A percentile compares a stretch with the other conserved stretches of the same genome.
phyloP scores from a whole-genome alignment of 2,113 vertebrate species.

The Serranochromis macrocephalus region DNA sequence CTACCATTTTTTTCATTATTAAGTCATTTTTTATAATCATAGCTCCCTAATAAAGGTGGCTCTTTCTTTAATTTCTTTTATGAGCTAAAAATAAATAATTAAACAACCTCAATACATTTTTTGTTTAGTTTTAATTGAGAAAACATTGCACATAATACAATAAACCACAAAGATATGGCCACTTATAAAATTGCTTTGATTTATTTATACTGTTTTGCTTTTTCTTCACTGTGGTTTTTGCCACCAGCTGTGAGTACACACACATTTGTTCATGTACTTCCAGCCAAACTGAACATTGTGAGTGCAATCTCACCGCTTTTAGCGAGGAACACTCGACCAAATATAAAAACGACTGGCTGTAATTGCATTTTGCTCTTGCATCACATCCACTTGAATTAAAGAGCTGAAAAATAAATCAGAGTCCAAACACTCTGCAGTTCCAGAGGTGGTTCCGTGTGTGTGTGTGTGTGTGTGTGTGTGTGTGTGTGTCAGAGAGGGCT shows the following conservation, averaged over 20 bases:
- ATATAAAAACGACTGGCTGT: neutral
- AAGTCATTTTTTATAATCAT: neutral
- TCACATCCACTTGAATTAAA: constrained; percentile 6
- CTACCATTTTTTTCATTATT: neutral
- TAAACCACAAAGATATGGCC: neutral
- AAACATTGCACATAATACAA: neutral
- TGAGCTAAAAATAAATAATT: neutral
- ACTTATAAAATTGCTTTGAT: neutral
- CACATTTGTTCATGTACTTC: neutral
- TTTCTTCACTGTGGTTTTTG: neutral
- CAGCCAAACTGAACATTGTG: neutral
- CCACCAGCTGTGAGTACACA: neutral
- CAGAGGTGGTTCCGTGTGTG: neutral
- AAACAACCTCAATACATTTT: neutral
- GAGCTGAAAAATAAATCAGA: neutral
- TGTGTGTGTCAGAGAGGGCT: neutral
- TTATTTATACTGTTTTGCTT: neutral
- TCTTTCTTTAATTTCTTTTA: neutral
- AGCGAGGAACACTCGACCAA: neutral
- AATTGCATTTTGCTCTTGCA: neutral
- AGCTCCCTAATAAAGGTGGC: neutral
- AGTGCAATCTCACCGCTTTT: neutral
- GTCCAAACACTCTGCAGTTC: neutral
- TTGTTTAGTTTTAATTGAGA: neutral
- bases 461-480: neutral